Evolutionary conservation across 1,140 invertebrate species (phyloP), one percentile per base, ranked within the genome.

Genomic region (Diabrotica undecimpunctata): DNA sequence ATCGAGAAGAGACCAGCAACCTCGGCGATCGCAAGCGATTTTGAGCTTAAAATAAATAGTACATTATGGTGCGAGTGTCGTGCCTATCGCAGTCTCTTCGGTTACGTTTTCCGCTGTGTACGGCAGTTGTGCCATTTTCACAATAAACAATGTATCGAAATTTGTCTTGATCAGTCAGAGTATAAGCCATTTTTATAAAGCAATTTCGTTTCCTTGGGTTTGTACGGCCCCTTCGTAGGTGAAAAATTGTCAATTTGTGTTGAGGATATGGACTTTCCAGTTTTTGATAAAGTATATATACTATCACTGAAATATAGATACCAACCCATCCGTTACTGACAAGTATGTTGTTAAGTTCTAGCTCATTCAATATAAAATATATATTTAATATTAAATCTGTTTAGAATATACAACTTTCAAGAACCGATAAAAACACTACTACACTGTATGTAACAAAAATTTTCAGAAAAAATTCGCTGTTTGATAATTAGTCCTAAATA

Each of bases 101-200:
- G 37, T n/a, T 36, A 41, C 37, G 36, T 54, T 54, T 12, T 5
- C 37, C 13, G 10, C 10, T 65, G 39, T 46, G 35, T 25, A 58
- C 58, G 37, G 52, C n/a, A n/a, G 13, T 70, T 54, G 46, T 54
- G 60, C 59, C 63, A 38, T 60, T 60, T 58, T 55, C 66, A 68
- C 66, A 63, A 70, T 70, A 70, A 70, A 70, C 66, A 70, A 70
- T 70, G 69, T 70, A 70, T 70, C 66, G 69, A 64, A 68, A 70
- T 70, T 70, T 70, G 66, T 70, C 69, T 70, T 70, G 69, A 70
- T 70, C 69, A 70, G 64, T 10, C 66, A 55, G 63, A 68, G 67
- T 61, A 64, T 70, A 60, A 70, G 69, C 66, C 63, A 70, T 70
- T 70, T 70, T 70, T 68, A 70, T 70, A 66, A 70, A 68, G 62